These are phyloP conservation scores for Agrotis clavis DNA, from an alignment of 2,888 invertebrate genomes.

Conservation along the genomic window DNA sequence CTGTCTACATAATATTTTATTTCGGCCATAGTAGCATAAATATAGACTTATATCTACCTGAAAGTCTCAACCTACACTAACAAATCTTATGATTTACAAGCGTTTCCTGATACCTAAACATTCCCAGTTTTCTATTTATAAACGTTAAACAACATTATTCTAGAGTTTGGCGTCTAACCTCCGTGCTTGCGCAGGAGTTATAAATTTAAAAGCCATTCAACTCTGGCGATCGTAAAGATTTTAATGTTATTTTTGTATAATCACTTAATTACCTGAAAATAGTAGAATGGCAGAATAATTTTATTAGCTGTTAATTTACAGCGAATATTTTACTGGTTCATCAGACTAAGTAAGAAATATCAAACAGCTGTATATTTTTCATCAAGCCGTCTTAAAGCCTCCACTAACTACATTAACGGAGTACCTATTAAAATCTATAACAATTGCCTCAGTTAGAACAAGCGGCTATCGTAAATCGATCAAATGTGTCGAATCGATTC, in stretches of 20 bases:
- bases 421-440: constrained; percentile 65
- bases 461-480: constrained; percentile 61
- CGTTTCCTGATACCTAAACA: constrained; percentile 56
- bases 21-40: neutral
- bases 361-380: neutral
- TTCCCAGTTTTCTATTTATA: constrained; percentile 58
- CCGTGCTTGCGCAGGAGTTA: constrained; percentile 49
- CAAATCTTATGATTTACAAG: constrained; percentile 57
- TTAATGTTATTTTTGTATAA: constrained; percentile 54
- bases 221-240: constrained; percentile 57
- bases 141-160: constrained; percentile 59
- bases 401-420: constrained; percentile 33
- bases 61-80: constrained; percentile 48
- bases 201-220: constrained; percentile 68
- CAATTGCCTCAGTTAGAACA: constrained; percentile 67
- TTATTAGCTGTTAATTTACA: neutral
- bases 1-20: constrained; percentile 20
- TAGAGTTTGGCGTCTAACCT: constrained; percentile 59
- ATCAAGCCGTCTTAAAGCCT: neutral
- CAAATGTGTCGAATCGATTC: constrained; percentile 63
- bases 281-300: constrained; percentile 17
- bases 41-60: constrained; percentile 25
- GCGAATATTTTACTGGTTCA: neutral
- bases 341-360: neutral
- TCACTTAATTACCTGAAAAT: constrained; percentile 23